phyloP scores from a whole-genome alignment of 2,113 vertebrate genomes.

The Limanda limanda region DNA sequence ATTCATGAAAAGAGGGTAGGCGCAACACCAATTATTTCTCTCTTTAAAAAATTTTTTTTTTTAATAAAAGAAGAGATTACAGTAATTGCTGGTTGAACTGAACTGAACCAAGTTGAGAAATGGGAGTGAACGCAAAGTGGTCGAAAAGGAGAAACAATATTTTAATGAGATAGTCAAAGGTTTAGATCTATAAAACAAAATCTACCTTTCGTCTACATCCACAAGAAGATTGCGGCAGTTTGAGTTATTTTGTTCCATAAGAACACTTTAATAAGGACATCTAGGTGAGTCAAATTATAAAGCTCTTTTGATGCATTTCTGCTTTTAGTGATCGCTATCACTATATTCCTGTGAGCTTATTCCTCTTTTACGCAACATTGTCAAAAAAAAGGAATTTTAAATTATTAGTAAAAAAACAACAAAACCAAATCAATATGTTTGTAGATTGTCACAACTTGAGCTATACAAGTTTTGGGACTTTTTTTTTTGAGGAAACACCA shows the following conservation, averaged over 20 bases:
- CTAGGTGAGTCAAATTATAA: slow-evolving; percentile 8
- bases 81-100: slow-evolving; percentile 18
- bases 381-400: background rate
- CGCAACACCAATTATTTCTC: slow-evolving; percentile 7
- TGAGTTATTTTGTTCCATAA: no score
- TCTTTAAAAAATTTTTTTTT: no score
- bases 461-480: background rate
- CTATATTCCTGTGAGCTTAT: no score
- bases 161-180: no score
- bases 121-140: background rate
- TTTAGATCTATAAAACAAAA: no score
- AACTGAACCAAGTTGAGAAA: background rate
- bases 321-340: background rate
- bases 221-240: background rate
- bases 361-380: background rate
- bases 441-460: background rate
- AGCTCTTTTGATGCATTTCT: slow-evolving; percentile 19
- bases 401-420: background rate
- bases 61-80: slow-evolving; percentile 5
- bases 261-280: background rate
- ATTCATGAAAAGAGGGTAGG: slow-evolving; percentile 13
- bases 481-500: background rate
- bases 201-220: no score
- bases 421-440: background rate
- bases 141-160: background rate